Percentiles rank a stretch among this genome's conserved stretches.
phyloP scores from a whole-genome alignment of 2,797 vertebrate species.

The Hypotaenidia okinawae region DNA sequence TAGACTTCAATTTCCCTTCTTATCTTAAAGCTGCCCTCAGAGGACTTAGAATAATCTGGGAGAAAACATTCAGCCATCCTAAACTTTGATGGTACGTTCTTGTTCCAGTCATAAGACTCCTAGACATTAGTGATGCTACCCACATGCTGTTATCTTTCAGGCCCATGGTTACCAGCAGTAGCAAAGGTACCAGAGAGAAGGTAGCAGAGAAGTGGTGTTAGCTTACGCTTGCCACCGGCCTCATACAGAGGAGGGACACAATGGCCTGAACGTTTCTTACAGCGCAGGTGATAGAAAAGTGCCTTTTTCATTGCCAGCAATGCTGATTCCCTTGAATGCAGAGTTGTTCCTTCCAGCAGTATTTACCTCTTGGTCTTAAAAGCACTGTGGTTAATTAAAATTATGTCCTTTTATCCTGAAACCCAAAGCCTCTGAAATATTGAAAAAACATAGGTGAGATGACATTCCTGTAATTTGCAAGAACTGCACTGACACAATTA shows the following conservation, averaged over 20 bases:
- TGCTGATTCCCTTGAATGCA: background rate
- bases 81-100: background rate
- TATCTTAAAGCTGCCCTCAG: background rate
- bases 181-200: background rate
- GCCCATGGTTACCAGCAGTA: fast-evolving
- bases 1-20: background rate
- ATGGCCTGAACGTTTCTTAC: background rate
- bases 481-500: background rate
- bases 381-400: background rate
- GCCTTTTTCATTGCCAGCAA: background rate
- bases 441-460: background rate
- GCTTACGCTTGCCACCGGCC: background rate
- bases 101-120: background rate
- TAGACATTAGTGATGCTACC: too few relatives aligned
- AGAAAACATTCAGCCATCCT: background rate
- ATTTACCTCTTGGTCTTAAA: background rate
- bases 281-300: background rate
- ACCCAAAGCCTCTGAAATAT: background rate
- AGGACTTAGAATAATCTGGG: background rate
- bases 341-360: fast-evolving
- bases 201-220: background rate
- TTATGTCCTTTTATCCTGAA: background rate
- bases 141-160: background rate
- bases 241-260: background rate
- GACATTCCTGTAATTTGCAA: background rate